Base-by-base conservation (phyloP, 2,797 vertebrate species). In the Anableps anableps region DNA sequence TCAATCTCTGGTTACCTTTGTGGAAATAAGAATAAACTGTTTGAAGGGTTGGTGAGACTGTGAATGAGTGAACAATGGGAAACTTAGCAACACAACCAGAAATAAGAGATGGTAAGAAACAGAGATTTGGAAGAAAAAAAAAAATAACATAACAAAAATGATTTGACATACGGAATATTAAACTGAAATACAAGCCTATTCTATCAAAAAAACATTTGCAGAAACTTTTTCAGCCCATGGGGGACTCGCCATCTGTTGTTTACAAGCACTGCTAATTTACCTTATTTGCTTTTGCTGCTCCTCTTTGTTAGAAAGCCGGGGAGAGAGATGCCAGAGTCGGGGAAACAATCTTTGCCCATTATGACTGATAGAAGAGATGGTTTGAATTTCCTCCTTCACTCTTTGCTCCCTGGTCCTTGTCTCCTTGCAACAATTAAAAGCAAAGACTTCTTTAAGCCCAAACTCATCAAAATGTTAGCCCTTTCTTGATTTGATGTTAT, bases 1-100 rank as follows among this genome's bases (percentile, higher is more conserved):
- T 76, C 84, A 92, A 92, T 93, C 89, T 95, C 91, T 88, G 77
- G 91, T 96, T 95, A 93, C 94, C 77, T 86, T 87, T 85, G 87
- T 77, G 83, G 87, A 70, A n/a, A 70, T 41, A 13, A 68, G 21
- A 38, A 19, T 58, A 93, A 93, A 92, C 80, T 88, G 87, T 87
- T 86, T 86, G 77, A 88, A 89, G 85, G 90, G 76, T 80, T 85
- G 70, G 84, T 84, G 81, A 80, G 60, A 62, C 62, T 14, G 48
- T 58, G 71, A 58, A 74, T 26, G 41, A 72, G 21, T 66, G 62
- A 45, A 72, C 45, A 73, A 79, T 60, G 16, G 17, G 31, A 47
- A 48, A 31, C 19, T 14, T 48, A 23, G 58, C 13, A 7, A 4
- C 13, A 21, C 51, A 36, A 60, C 68, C 64, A 76, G 73, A 81